A percentile compares a stretch with the other conserved stretches of the same genome.
Evolutionary conservation across 2,797 vertebrate genomes (phyloP).

Genomic region (Sebastes hubbsi): DNA sequence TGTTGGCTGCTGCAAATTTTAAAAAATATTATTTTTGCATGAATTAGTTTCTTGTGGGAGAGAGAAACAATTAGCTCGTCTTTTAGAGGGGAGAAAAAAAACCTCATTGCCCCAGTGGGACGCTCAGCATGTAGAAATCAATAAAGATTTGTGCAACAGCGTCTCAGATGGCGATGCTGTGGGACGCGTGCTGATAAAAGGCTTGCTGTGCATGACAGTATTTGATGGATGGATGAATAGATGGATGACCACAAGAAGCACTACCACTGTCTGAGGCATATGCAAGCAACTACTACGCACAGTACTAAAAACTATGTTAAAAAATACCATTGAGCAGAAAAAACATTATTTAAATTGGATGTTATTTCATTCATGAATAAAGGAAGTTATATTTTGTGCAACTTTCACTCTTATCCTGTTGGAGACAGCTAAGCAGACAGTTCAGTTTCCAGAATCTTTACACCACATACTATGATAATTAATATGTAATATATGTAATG

Average conservation of each 20-base stretch:
- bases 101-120: slow-evolving; percentile 13
- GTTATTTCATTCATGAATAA: neutral
- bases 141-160: slow-evolving; percentile 53
- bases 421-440: neutral
- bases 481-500: slow-evolving; percentile 24
- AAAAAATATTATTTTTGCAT: slow-evolving; percentile 23
- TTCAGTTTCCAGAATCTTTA: slow-evolving; percentile 1
- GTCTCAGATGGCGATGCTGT: slow-evolving; percentile 30
- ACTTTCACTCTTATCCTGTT: neutral
- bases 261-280: neutral
- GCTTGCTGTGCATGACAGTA: slow-evolving; percentile 11
- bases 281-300: neutral
- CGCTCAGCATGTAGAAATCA: slow-evolving; percentile 53
- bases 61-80: slow-evolving; percentile 42
- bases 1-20: neutral
- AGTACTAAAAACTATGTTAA: neutral
- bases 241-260: slow-evolving; percentile 24
- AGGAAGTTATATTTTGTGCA: neutral
- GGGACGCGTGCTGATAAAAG: slow-evolving; percentile 45
- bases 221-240: slow-evolving; percentile 28
- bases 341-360: neutral
- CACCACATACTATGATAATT: neutral
- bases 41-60: slow-evolving; percentile 28
- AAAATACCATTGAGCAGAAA: too few relatives aligned
- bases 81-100: slow-evolving; percentile 17